Percentiles rank a stretch among this genome's conserved stretches.
Evolutionary conservation across 2,113 vertebrate species (phyloP).

Genomic region (Lophotis ruficrista): DNA sequence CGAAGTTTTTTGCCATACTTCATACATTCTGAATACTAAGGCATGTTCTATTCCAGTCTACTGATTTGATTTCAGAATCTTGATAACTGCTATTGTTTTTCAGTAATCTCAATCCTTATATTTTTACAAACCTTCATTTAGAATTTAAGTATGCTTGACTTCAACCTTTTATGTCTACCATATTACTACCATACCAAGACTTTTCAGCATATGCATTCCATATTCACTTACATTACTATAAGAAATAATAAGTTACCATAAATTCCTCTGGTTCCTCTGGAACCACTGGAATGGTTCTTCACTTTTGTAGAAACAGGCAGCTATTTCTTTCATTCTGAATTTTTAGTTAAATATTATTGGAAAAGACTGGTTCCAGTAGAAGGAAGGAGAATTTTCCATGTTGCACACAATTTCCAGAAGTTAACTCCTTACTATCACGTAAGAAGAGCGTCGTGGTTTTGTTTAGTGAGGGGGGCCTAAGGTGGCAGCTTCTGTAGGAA

Average conservation of each 20-base stretch:
- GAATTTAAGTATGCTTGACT: background rate
- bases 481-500: no score
- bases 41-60: background rate
- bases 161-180: background rate
- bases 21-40: background rate
- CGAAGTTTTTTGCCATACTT: background rate
- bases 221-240: background rate
- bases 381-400: background rate
- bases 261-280: background rate
- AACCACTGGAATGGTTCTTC: background rate
- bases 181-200: background rate
- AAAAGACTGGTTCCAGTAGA: background rate
- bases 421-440: background rate
- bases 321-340: background rate
- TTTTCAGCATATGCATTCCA: background rate
- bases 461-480: no score
- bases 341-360: background rate
- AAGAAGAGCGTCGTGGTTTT: no score
- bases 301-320: background rate
- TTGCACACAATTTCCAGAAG: background rate
- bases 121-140: background rate
- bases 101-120: background rate
- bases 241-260: background rate
- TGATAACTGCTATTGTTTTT: background rate
- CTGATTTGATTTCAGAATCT: background rate